phyloP scores from a whole-genome alignment of 2,888 invertebrate species.

The Euclidia mi region DNA sequence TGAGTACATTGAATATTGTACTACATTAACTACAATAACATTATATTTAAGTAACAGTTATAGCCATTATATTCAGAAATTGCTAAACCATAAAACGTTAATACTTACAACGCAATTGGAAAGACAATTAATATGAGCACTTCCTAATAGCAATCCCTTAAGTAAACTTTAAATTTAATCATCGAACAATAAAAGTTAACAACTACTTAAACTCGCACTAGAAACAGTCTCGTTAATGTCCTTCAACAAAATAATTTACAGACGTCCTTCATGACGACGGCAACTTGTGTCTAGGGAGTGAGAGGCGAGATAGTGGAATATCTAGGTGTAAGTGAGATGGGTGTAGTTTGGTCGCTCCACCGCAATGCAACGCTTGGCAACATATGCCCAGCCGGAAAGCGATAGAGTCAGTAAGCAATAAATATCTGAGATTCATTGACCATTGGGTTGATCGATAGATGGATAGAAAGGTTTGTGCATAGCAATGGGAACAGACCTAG shows the following conservation, averaged over 20 bases:
- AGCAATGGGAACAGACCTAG: conserved; percentile 12
- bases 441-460: conserved; percentile 13
- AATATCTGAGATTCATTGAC: conserved; percentile 2
- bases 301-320: conserved; percentile 12
- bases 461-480: conserved; percentile 7
- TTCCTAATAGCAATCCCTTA: not conserved
- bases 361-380: conserved; percentile 22
- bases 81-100: too few relatives aligned
- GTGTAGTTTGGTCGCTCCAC: conserved; percentile 4
- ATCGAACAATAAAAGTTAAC: not conserved
- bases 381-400: conserved; percentile 26
- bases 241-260: conserved; percentile 12
- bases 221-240: conserved; percentile 3
- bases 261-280: conserved; percentile 43
- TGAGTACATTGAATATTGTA: too few relatives aligned
- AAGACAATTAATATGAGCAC: too few relatives aligned
- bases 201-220: not conserved
- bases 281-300: conserved; percentile 24
- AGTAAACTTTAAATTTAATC: not conserved
- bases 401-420: conserved; percentile 2
- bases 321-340: conserved; percentile 8
- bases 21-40: too few relatives aligned
- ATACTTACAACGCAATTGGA: too few relatives aligned
- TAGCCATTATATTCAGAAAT: too few relatives aligned
- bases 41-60: too few relatives aligned